Base-by-base conservation (phyloP, 2,113 vertebrate genomes). In the Ariopsis seemanni region DNA sequence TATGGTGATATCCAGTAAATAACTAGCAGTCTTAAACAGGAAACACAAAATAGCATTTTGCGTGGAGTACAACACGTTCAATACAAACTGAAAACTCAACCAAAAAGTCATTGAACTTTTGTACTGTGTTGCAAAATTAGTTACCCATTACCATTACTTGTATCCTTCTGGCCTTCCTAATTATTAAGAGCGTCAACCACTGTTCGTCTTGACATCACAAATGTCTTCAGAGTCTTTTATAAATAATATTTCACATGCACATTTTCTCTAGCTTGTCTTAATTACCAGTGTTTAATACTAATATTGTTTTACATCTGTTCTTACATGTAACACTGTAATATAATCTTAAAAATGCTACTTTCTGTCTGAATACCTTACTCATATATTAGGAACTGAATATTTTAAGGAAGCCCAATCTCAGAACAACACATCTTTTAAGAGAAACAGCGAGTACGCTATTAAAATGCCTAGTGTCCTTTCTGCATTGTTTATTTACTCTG, bases 1-100 rank as follows among this genome's bases (percentile, higher is more conserved):
- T n/a, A 5, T 18, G 5, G 4, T 58, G 2, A 58, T 58, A 2
- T 58, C 4, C 63, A 81, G 88, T 89, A 87, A 91, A 82, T 74
- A 83, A 93, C 91, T 92, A 75, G 88, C 93, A 83, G 90, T 91
- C 91, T 93, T 90, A 89, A 93, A 74, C 87, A 83, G 90, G 83
- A 88, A 89, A 90, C 87, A 82, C 82, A 72, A 63, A 83, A 83
- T 80, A 65, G 63, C 65, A 17, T 86, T 90, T 87, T 85, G 88
- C 88, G 77, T 81, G n/a, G 82, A 84, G 57, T 69, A 82, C 83
- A 57, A 82, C 88, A 87, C 71, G 67, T 91, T 85, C 87, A 89
- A 91, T 88, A 87, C 82, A 87, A 78, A 85, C 10, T 77, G 74
- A 86, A 53, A 63, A 78, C 53, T 87, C 50, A 77, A 87, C 62